Base-by-base conservation (phyloP, 2,888 invertebrate genomes). In the Lasius platythorax region DNA sequence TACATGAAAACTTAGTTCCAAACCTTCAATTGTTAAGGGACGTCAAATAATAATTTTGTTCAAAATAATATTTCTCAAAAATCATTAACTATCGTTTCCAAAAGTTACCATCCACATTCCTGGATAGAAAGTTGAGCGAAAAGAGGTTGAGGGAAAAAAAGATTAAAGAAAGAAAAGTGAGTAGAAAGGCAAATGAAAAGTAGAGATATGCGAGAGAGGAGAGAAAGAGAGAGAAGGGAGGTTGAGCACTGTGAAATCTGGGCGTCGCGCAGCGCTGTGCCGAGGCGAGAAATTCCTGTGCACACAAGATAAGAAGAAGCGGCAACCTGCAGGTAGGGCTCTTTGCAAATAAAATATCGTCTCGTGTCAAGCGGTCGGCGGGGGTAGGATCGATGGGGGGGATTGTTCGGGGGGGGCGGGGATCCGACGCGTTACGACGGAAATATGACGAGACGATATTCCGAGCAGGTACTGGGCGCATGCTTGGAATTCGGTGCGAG, bases 301-400 rank as follows among this genome's bases (percentile, higher is more conserved):
- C 91, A 93, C 90, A 90, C 90, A 89, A 92, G 93, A 93, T 93
- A 93, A 93, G 93, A 89, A 86, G 90, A 88, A 81, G 87, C 87
- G 84, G 85, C 88, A 90, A 89, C 88, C 87, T 85, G 88, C 89
- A 86, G 87, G 72, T 85, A 76, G 82, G 81, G 74, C 83, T 85
- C 91, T 92, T 92, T 91, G 91, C 92, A 92, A 93, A 93, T 93
- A 93, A 93, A 93, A 92, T 93, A 93, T 92, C 90, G 90, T 87
- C 85, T 68, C 67, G 83, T 84, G 90, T 90, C 90, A 86, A 84
- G 84, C 82, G 70, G 64, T 74, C 33, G 15, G 61, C 33, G 67
- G 23, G 33, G 46, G 37, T 12, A n/a, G 23, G 40, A 23, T 23
- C 23, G 18, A 28, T 50, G 15, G 1, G 23, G 30, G 12, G 3